Evolutionary conservation across 2,888 invertebrate genomes (phyloP).

Genomic region (Syrphus vitripennis): DNA sequence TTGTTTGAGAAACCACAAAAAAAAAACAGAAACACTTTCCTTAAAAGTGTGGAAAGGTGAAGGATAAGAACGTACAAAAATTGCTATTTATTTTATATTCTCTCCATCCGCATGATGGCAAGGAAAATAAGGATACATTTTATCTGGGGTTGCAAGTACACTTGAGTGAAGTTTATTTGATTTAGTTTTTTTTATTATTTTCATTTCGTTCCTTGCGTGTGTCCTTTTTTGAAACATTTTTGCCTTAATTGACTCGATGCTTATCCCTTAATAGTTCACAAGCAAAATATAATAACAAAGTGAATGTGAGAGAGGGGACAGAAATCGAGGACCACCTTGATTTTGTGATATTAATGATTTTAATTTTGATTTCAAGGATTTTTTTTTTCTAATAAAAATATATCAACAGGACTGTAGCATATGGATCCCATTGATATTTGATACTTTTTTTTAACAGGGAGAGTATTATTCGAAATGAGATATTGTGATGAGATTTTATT

Average conservation of each 20-base stretch:
- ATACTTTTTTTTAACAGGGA: constrained; percentile 50
- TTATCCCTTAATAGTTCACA: constrained; percentile 71
- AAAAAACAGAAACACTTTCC: constrained; percentile 27
- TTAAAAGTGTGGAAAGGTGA: not conserved
- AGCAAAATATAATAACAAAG: constrained; percentile 46
- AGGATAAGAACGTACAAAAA: constrained; percentile 7
- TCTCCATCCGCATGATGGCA: not conserved
- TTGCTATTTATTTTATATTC: constrained; percentile 40
- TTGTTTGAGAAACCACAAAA: constrained; percentile 14
- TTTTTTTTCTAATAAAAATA: no score
- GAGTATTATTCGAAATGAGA: constrained; percentile 29
- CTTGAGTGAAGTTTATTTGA: constrained; percentile 56
- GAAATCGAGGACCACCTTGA: constrained; percentile 68
- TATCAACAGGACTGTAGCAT: constrained; percentile 51
- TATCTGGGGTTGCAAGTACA: constrained; percentile 63
- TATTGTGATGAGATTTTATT: constrained; percentile 24
- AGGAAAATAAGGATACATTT: constrained; percentile 57
- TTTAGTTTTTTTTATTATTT: constrained; percentile 5
- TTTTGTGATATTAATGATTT: constrained; percentile 57
- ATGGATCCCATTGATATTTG: constrained; percentile 65
- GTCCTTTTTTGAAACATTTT: constrained; percentile 68
- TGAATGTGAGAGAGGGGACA: not conserved
- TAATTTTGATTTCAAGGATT: not conserved
- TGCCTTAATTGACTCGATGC: constrained; percentile 68
- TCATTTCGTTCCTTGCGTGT: constrained; percentile 41